These are phyloP conservation scores for Porites rus DNA, from an alignment of 92 coral and sea anemone genomes.

Conservation along the genomic window DNA sequence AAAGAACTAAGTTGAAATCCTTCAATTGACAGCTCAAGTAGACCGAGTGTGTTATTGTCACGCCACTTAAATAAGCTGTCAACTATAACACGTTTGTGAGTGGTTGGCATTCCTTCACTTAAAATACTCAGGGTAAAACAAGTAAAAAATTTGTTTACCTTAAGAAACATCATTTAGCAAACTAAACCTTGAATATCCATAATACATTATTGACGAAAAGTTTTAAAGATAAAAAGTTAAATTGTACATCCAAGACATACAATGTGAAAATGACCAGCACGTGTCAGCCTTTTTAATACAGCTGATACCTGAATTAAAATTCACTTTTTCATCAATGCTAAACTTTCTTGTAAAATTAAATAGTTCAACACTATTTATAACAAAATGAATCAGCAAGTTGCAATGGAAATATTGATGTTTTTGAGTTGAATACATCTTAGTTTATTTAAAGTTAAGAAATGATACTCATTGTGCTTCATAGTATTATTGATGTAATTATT, in stretches of 20 bases:
- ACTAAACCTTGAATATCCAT: neutral
- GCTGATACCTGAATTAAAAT: neutral
- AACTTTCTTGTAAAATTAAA: too few relatives aligned
- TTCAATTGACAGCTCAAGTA: neutral
- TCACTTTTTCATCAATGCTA: neutral
- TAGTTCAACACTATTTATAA: neutral
- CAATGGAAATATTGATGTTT: neutral
- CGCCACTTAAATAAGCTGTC: constrained; percentile 7
- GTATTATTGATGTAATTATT: neutral
- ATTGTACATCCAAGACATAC: neutral
- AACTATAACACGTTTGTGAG: neutral
- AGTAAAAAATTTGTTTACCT: neutral
- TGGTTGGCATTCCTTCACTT: neutral
- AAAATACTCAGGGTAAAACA: neutral
- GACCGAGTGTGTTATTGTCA: neutral
- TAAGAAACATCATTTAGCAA: neutral
- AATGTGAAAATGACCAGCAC: neutral
- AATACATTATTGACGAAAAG: neutral
- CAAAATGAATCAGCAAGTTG: constrained; percentile 8
- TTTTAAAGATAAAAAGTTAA: neutral
- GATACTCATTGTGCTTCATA: neutral
- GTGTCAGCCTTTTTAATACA: neutral
- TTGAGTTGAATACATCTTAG: neutral
- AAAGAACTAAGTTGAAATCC: neutral
- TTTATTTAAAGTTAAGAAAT: neutral